Base-by-base conservation (phyloP, 1,140 invertebrate genomes). In the Leptopilina boulardi region DNA sequence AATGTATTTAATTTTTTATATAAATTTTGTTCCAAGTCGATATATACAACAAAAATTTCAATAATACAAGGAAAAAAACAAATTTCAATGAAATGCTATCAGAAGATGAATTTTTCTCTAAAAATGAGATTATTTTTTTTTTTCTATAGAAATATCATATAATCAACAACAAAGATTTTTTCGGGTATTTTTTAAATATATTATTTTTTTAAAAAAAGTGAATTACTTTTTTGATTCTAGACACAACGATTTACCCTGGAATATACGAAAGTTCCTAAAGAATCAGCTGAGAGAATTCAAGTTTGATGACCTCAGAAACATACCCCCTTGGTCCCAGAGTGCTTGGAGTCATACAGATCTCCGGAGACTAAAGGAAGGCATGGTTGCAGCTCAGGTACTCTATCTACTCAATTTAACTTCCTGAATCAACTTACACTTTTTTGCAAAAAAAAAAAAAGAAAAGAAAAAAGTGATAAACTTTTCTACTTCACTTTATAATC, bases 221-320 rank as follows among this genome's bases (percentile, higher is more conserved):
- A 54, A 23, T 72, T 80, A 51, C n/a, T 11, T 15, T 6, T 82
- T 78, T 78, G 92, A n/a, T 93, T 85, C 91, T 91, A 97, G 96
- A 78, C 97, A 98, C 92, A 98, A 98, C 90, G 97, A 98, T 86
- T 91, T 98, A 77, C 95, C 97, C 0, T 97, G 96, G 95, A 97
- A 97, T 89, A 96, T 97, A 87, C 92, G 96, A 81, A 96, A 96
- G 87, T 96, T 96, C 87, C 92, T 96, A 81, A 95, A 97, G 88
- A 98, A 98, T 89, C 94, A 96, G 88, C 93, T 97, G 72, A 94
- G 95, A 84, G 94, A 94, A 84, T 96, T 97, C 85, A 95, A 95
- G 91, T 95, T 95, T 82, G 93, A 94, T 86, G 95, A 97, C 89
- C 90, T 97, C 74, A 92, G 94, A 77, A 93, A 94, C 54, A 94